These are phyloP conservation scores for Rhinichthys osculus DNA, from an alignment of 2,797 vertebrate species.

Conservation along the genomic window DNA sequence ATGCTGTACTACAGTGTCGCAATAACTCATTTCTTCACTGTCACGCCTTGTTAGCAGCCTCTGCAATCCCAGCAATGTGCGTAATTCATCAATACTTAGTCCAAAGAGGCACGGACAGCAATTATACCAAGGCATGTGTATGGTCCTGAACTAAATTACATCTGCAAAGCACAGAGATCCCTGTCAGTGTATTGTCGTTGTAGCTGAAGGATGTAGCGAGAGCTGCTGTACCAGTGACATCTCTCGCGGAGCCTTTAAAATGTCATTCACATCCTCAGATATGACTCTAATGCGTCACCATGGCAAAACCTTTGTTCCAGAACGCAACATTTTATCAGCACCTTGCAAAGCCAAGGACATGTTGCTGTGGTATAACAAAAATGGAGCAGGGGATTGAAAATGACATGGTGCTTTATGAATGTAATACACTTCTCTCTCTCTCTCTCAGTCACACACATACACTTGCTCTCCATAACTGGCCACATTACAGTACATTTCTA, in stretches of 20 bases:
- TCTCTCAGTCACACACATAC: neutral
- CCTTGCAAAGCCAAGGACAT: slow-evolving; percentile 34
- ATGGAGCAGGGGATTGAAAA: slow-evolving; percentile 22
- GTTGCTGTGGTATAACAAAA: slow-evolving; percentile 35
- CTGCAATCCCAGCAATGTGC: slow-evolving; percentile 40
- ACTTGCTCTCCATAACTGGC: neutral
- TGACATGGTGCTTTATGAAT: slow-evolving; percentile 4
- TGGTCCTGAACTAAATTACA: slow-evolving; percentile 49
- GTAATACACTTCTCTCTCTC: neutral
- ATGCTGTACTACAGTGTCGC: neutral
- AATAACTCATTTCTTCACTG: slow-evolving; percentile 4
- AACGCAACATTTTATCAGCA: slow-evolving; percentile 32
- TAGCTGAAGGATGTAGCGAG: neutral
- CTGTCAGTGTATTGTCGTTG: slow-evolving; percentile 22
- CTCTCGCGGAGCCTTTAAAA: slow-evolving; percentile 42
- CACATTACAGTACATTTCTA: neutral
- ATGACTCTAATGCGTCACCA: slow-evolving; percentile 28
- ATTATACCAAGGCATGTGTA: slow-evolving; percentile 36
- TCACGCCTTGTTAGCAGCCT: slow-evolving; percentile 27
- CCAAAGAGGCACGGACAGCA: slow-evolving; percentile 43
- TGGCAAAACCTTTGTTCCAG: slow-evolving; percentile 44
- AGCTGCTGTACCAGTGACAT: slow-evolving; percentile 31
- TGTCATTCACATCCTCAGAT: slow-evolving; percentile 44
- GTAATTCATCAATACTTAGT: slow-evolving; percentile 51
- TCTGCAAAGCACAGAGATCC: slow-evolving; percentile 33